phyloP scores from a whole-genome alignment of 2,113 vertebrate species.

The Hipposideros armiger region DNA sequence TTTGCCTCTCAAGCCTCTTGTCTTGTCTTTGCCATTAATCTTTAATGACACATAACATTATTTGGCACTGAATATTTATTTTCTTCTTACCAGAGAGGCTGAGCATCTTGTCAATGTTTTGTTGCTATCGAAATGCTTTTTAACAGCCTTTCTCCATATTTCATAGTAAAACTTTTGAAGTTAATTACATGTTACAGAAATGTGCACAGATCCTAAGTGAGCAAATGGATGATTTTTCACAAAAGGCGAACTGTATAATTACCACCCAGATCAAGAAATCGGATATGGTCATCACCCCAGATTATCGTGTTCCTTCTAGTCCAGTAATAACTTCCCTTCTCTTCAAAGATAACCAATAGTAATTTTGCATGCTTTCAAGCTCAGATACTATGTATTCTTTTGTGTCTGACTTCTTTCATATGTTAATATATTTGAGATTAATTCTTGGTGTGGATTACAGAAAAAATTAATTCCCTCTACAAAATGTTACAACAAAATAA shows the following conservation, averaged over 20 bases:
- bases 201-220: not conserved
- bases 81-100: not conserved
- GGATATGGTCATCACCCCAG: not conserved
- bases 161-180: not conserved
- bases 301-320: not conserved
- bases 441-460: not conserved
- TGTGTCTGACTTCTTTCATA: not conserved
- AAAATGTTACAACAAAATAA: not conserved
- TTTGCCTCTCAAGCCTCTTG: not conserved
- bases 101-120: not conserved
- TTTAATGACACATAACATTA: not conserved
- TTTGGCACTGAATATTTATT: not conserved
- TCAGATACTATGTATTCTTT: not conserved
- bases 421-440: not conserved
- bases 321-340: not conserved
- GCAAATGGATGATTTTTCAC: not conserved
- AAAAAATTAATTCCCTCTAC: not conserved
- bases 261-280: not conserved
- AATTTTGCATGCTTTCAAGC: not conserved
- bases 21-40: not conserved
- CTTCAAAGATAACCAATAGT: not conserved
- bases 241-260: not conserved
- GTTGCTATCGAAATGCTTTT: not conserved
- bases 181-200: constrained; percentile 43
- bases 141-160: not conserved